Evolutionary conservation across 2,113 vertebrate genomes (phyloP).

Genomic region (Colistium nudipinnis): DNA sequence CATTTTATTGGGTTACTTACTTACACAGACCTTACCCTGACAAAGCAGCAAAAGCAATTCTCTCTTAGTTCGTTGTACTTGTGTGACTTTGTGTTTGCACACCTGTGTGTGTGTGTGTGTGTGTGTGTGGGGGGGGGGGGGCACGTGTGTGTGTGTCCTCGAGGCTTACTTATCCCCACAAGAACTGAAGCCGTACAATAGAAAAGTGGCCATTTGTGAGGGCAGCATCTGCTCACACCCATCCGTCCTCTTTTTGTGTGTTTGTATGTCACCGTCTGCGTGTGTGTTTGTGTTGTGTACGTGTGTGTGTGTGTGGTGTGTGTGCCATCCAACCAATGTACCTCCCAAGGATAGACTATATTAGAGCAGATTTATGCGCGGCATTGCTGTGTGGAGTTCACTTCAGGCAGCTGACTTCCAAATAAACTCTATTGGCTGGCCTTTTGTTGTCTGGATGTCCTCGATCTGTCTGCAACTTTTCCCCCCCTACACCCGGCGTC

Average conservation of each 20-base stretch:
- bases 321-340: not conserved
- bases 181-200: conserved; percentile 35
- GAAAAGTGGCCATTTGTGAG: conserved; percentile 31
- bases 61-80: no score
- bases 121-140: not conserved
- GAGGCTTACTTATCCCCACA: conserved; percentile 7
- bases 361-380: conserved; percentile 36
- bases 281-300: not conserved
- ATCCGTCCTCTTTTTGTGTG: not conserved
- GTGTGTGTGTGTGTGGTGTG: not conserved
- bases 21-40: not conserved
- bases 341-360: conserved; percentile 17
- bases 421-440: conserved; percentile 19
- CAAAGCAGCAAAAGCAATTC: not conserved
- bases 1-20: not conserved
- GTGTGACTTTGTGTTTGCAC: not conserved
- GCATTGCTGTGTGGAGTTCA: not conserved
- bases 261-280: not conserved
- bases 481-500: not conserved
- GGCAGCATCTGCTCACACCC: conserved; percentile 1
- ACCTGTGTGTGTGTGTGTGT: not conserved
- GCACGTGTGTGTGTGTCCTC: no score
- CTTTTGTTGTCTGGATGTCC: conserved; percentile 27
- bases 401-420: conserved; percentile 15
- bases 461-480: conserved; percentile 3